Evolutionary conservation across 2,113 vertebrate species (phyloP).

Genomic region (Corythoichthys intestinalis): DNA sequence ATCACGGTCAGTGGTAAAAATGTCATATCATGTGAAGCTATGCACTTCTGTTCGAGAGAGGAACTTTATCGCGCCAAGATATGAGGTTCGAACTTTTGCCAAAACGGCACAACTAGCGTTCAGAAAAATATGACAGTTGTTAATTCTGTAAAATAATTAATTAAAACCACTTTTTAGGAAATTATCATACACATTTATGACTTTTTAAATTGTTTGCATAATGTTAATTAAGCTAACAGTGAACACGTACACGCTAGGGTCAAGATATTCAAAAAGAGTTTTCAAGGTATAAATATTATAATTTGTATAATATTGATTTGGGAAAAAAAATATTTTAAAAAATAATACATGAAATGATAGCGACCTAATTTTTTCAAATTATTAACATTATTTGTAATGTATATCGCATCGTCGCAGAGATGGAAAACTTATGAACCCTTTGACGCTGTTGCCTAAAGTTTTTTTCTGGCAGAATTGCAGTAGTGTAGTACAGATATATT

Average conservation of each 20-base stretch:
- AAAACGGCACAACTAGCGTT: not conserved
- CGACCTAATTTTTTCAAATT: not conserved
- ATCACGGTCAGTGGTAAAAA: slow-evolving; percentile 61
- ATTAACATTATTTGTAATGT: not conserved
- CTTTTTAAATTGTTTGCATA: no score
- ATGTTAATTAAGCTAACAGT: no score
- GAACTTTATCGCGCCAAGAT: not conserved
- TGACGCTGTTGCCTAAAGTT: not conserved
- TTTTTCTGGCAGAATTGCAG: not conserved
- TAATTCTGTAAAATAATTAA: no score
- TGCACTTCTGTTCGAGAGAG: not conserved
- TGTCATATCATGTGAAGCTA: not conserved
- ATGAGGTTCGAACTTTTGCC: not conserved
- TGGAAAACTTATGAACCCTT: not conserved
- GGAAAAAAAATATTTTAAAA: not conserved
- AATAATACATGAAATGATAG: not conserved
- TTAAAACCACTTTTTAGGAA: no score
- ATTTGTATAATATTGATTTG: not conserved
- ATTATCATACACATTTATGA: no score
- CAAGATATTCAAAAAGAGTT: no score
- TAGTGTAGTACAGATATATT: not conserved
- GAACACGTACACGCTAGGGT: no score
- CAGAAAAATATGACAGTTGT: not conserved
- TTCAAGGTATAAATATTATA: no score
- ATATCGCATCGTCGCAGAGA: not conserved